Base-by-base conservation (phyloP, 2,113 vertebrate genomes). In the Parus major region DNA sequence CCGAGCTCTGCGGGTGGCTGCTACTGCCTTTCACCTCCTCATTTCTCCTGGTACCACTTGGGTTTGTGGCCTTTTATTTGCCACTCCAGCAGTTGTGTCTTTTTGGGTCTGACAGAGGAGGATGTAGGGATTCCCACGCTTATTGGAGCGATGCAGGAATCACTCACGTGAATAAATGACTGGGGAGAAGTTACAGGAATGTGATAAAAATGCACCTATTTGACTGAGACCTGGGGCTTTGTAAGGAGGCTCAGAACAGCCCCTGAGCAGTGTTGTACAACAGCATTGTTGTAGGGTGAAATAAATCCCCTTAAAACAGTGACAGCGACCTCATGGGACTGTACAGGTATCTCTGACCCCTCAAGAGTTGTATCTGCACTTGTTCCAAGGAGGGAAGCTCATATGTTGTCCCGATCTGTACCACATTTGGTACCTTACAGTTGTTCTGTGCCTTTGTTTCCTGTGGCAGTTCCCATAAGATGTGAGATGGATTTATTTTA, bases 111-210 rank as follows among this genome's bases (percentile, higher is more conserved):
- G 70, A 12, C 12, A 3, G 60, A 69, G n/a, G 16, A 69, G 46
- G 76, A 5, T 8, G 50, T 20, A 42, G 9, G 13, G 18, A 73
- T 87, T 39, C 53, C 29, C 47, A 5, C 25, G 10, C 22, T 22
- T 4, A 31, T 41, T 28, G 2, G 42, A 93, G 64, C 0, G 0
- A 18, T 1, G 1, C 0, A 0, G 61, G 76, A 56, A 56, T 78
- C 3, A 1, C 18, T 33, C 24, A n/a, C 13, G 4, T 69, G 89
- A 72, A 81, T 55, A 61, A 92, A 70, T 5, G 56, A 60, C 63
- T 65, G 57, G 71, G 93, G 82, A 87, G 64, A 47, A 49, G 59
- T 22, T 82, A 59, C 90, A 82, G 90, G 80, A 55, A n/a, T 2
- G 46, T 36, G 80, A 95, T 90, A 66, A 77, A 90, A 91, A 53